A percentile compares a stretch with the other conserved stretches of the same genome.
Conservation (phyloP, 2,888 invertebrate species). For the Beris morrisii region DNA sequence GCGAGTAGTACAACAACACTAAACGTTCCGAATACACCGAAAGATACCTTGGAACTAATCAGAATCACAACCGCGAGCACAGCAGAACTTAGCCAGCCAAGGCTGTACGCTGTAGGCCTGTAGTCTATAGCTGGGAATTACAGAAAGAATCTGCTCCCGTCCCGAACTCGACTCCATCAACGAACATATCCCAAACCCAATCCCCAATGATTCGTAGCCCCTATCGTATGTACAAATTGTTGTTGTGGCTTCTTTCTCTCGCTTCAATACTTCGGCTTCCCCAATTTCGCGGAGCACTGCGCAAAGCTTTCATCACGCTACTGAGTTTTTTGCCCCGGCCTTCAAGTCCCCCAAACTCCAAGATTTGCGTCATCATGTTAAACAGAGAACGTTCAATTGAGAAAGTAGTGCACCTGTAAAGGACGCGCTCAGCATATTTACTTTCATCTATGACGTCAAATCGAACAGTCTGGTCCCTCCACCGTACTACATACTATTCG, state of each 20-base stretch:
- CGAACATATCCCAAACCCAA: no score
- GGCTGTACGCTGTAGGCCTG: no score
- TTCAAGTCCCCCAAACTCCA: not conserved
- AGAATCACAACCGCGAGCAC: not conserved
- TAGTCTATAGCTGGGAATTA: no score
- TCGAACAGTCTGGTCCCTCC: conserved; percentile 2
- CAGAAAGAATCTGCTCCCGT: no score
- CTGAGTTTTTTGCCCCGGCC: not conserved
- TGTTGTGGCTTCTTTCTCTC: no score
- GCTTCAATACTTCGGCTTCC: not conserved
- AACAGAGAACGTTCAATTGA: conserved; percentile 11
- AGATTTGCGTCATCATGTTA: conserved; percentile 20
- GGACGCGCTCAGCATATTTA: conserved; percentile 10
- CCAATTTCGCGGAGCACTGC: not conserved
- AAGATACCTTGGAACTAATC: conserved; percentile 22
- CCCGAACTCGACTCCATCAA: no score
- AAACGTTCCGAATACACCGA: conserved; percentile 5
- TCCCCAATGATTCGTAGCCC: no score
- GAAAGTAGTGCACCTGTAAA: not conserved
- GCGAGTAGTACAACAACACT: not conserved
- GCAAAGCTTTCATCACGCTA: not conserved
- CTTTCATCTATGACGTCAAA: conserved; percentile 27
- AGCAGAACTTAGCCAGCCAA: no score
- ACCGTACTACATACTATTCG: not conserved
- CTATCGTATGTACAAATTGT: no score